phyloP scores from a whole-genome alignment of 1,140 invertebrate genomes.

The Cecropterus lyciades region DNA sequence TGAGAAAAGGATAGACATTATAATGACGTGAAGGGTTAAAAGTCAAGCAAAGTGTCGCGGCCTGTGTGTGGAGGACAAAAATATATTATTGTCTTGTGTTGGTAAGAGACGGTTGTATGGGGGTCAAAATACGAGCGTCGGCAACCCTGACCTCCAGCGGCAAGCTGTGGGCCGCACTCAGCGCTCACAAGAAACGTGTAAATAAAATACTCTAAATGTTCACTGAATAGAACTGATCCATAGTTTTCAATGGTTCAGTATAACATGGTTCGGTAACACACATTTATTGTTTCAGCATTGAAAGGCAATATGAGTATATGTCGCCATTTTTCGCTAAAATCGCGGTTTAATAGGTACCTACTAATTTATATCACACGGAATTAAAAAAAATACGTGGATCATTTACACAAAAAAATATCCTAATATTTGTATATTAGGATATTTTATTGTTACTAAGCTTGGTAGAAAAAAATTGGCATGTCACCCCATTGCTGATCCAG shows the following conservation, averaged over 20 bases:
- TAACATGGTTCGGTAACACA: no score
- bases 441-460: no score
- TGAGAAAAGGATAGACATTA: slow-evolving; percentile 62
- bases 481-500: no score
- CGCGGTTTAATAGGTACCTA: no score
- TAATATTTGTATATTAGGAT: no score
- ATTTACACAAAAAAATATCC: no score
- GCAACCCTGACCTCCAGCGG: slow-evolving; percentile 78
- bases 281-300: no score
- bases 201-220: slow-evolving; percentile 65
- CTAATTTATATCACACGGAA: no score
- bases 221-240: slow-evolving; percentile 48
- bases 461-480: no score
- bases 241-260: slow-evolving; percentile 47
- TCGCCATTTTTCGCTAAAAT: no score
- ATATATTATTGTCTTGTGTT: slow-evolving; percentile 51
- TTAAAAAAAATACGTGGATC: no score
- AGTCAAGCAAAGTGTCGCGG: slow-evolving; percentile 79
- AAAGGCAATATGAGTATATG: no score
- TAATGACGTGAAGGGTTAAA: slow-evolving; percentile 80
- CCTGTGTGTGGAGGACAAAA: slow-evolving; percentile 64
- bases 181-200: slow-evolving; percentile 42
- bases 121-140: slow-evolving; percentile 81
- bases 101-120: slow-evolving; percentile 52
- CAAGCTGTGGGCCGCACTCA: slow-evolving; percentile 66